phyloP scores from a whole-genome alignment of 1,140 invertebrate species.

The Monomorium pharaonis region DNA sequence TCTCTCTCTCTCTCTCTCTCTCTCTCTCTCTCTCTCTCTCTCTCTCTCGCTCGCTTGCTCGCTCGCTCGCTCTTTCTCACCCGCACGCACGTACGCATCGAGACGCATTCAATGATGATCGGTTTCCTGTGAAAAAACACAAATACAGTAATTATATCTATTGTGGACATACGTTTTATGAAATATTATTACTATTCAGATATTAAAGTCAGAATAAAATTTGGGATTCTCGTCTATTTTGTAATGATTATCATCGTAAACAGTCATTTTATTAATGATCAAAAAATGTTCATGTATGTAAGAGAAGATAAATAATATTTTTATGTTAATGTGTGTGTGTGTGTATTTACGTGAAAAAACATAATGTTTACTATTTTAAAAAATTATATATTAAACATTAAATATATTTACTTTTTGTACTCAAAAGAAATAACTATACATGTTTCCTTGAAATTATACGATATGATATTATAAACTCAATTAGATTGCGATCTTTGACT shows the following conservation, averaged over 20 bases:
- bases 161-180: not conserved
- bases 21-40: too few species aligned
- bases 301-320: not conserved
- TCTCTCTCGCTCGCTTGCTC: not conserved
- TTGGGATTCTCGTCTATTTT: not conserved
- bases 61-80: too few species aligned
- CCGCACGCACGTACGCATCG: not conserved
- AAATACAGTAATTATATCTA: slow-evolving; percentile 14
- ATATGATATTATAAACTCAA: not conserved
- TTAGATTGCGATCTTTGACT: not conserved
- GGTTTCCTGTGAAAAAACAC: not conserved
- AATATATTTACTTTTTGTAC: not conserved
- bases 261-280: not conserved
- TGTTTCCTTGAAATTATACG: not conserved
- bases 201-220: not conserved
- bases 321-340: not conserved
- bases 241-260: not conserved
- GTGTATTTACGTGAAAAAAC: not conserved
- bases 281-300: not conserved
- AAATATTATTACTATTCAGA: not conserved
- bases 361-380: too few species aligned
- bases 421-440: not conserved
- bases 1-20: too few species aligned
- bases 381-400: not conserved
- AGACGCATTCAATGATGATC: not conserved